Base-by-base conservation (phyloP, 2,113 vertebrate species). In the Eudyptes chrysolophus region DNA sequence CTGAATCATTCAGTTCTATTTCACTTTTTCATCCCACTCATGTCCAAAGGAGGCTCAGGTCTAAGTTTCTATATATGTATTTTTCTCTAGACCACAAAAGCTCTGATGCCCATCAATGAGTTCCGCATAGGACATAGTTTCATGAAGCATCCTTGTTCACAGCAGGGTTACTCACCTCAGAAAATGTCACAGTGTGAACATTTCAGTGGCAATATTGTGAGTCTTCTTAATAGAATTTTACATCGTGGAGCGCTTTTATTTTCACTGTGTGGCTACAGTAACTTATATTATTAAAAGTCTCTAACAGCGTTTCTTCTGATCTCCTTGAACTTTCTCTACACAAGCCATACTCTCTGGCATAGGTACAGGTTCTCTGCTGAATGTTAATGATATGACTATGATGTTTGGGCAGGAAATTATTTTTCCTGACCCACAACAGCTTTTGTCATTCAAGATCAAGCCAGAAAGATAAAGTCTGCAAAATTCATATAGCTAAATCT, bases 1-100 rank as follows among this genome's bases (percentile, higher is more conserved):
- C 44, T 96, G 92, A 97, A 71, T 94, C 89, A 87, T 38, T 52
- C 24, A 58, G 24, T 76, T 84, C 64, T 89, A 60, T 93, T 93
- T 94, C 94, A 87, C 54, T 92, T 93, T 96, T 95, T 93, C 48
- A 76, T 64, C 30, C 34, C 20, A 52, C 24, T 62, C 16, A 7
- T 26, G 16, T 46, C 48, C 40, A 87, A 40, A 76, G 16, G 20
- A 82, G 7, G 15, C 5, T 78, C 48, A 71, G 34, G 26, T 75
- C 25, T 48, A 78, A 58, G 8, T n/a, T 91, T 68, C 26, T 19
- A 14, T 27, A 34, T 30, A 25, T 30, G 3, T 29, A 15, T 40
- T 69, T 93, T 89, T 52, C 42, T 46, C 52, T 76, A 68, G n/a
- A 51, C 30, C 29, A 42, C 20, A 27, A 74, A 90, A 81, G 1